Evolutionary conservation across 2,888 invertebrate genomes (phyloP), one percentile per base, ranked within the genome.

Genomic region (Vesta saturnalis): DNA sequence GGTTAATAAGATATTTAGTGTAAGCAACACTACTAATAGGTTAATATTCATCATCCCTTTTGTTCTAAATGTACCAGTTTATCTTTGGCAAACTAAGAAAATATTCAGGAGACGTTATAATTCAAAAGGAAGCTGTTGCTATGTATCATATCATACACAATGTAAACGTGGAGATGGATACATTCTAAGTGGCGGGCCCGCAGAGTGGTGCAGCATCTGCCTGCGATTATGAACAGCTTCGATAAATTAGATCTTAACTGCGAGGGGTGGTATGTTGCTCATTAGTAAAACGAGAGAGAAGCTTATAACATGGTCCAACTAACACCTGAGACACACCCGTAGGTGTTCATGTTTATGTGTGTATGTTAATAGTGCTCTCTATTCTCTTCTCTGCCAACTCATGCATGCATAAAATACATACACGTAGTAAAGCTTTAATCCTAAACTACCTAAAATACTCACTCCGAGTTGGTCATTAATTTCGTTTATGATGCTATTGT

Each of bases 181-280:
- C 66, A 61, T 52, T 60, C 66, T 10, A 10, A 19, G 49, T 67
- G 63, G 66, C 58, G 71, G 69, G 63, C 49, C 63, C 69, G 67
- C 69, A 64, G 22, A 64, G 70, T 61, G 70, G 72, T 62, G 70
- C 66, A 67, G 70, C 73, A 73, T 74, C 74, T 74, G 73, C 72
- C 73, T 69, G 72, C 76, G 76, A 78, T 79, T 79, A 79, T 78
- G 77, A 79, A 77, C 78, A 78, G 72, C 75, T 70, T 69, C 77
- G 75, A 79, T 79, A 78, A 79, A 79, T 79, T 77, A 77, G 76
- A 75, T 76, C 78, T 77, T 76, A 78, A 78, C 74, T 69, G 73
- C 72, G 73, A 65, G 71, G 74, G 76, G 76, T 72, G 73, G 74
- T 69, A 70, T 75, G 14, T 73, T 10, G 30, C 49, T 49, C 14